A percentile compares a stretch with the other conserved stretches of the same genome.
Conservation (phyloP, 2,888 invertebrate species). For the Chironomus riparius region DNA sequence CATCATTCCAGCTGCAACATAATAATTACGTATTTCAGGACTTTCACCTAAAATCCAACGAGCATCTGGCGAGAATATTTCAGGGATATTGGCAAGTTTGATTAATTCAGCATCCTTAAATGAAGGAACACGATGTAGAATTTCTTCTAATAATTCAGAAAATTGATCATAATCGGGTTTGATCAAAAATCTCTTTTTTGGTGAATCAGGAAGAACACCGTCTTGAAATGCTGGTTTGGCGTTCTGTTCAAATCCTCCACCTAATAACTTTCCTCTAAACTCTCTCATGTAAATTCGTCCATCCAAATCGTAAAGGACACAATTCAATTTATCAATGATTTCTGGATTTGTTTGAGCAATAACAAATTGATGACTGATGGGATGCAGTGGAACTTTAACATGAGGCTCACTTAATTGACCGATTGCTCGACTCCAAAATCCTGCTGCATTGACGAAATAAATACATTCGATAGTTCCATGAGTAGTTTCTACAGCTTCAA, state of each 20-base stretch:
- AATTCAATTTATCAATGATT: conserved; percentile 68
- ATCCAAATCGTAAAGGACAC: conserved; percentile 81
- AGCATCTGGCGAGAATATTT: conserved; percentile 94
- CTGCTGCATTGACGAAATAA: conserved; percentile 91
- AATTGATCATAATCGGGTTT: conserved; percentile 97
- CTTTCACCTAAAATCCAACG: conserved; percentile 92
- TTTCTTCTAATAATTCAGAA: conserved; percentile 74
- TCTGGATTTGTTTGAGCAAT: conserved; percentile 70
- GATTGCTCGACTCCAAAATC: conserved; percentile 88
- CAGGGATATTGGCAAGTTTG: conserved; percentile 78
- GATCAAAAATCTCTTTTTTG: conserved; percentile 49
- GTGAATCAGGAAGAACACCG: conserved; percentile 48
- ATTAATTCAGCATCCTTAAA: conserved; percentile 67
- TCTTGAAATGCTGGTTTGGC: conserved; percentile 87
- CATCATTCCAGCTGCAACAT: conserved; percentile 92
- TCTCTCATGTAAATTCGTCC: conserved; percentile 80
- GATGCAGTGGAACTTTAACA: conserved; percentile 82
- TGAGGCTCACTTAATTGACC: conserved; percentile 76
- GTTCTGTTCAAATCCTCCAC: conserved; percentile 84
- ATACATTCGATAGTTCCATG: conserved; percentile 72
- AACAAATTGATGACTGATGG: conserved; percentile 88
- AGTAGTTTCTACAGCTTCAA: conserved; percentile 67
- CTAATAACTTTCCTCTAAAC: conserved; percentile 72
- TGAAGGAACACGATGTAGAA: conserved; percentile 73
- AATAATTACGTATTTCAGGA: conserved; percentile 84